Conservation (phyloP, 2,888 invertebrate genomes). For the Coremacera marginata region DNA sequence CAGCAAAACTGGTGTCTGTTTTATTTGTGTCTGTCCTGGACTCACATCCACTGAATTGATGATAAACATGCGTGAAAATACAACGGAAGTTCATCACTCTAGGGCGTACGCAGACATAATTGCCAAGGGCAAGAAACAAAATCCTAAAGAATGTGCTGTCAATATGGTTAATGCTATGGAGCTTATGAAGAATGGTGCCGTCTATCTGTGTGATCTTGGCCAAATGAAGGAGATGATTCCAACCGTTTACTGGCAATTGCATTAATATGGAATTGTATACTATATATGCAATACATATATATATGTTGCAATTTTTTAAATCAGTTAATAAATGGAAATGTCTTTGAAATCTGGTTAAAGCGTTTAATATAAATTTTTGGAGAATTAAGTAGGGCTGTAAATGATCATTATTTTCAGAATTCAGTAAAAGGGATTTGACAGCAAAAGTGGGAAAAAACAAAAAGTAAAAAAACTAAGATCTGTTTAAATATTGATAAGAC, state of each 20-base stretch:
- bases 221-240: conserved; percentile 61
- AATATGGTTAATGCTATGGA: conserved; percentile 61
- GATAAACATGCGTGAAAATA: conserved; percentile 62
- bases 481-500: too few species aligned
- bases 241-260: conserved; percentile 58
- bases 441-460: too few species aligned
- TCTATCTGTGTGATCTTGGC: conserved; percentile 62
- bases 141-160: conserved; percentile 62
- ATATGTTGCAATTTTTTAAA: background rate
- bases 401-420: too few species aligned
- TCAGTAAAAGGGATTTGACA: too few species aligned
- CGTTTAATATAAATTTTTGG: background rate
- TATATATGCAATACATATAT: background rate
- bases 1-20: conserved; percentile 61
- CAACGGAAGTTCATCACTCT: conserved; percentile 57
- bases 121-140: conserved; percentile 59
- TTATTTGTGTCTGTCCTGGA: conserved; percentile 63
- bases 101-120: conserved; percentile 57
- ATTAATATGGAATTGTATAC: background rate
- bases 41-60: conserved; percentile 62
- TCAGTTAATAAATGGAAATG: background rate
- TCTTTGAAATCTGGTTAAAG: background rate
- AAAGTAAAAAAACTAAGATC: too few species aligned
- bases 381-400: background rate
- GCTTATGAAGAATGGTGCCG: conserved; percentile 63